Conservation (phyloP, 2,113 vertebrate genomes). For the Dicrurus megarhynchus region DNA sequence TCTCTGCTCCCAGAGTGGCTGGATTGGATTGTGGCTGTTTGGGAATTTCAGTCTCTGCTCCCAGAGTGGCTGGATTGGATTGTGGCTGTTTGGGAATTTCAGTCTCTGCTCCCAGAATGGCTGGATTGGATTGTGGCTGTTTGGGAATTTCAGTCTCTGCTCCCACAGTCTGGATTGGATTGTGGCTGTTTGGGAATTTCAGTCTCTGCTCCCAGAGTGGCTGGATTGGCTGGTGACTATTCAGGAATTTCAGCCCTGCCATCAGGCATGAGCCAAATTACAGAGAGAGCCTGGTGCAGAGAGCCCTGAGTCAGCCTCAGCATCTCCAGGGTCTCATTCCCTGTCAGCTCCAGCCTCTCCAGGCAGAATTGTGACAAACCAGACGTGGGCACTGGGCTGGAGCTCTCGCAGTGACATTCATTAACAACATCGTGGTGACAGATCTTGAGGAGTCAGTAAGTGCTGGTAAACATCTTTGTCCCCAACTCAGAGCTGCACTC, state of each 20-base stretch:
- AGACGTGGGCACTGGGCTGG: not conserved
- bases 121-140: not conserved
- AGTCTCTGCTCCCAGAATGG: not conserved
- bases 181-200: not conserved
- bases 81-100: not conserved
- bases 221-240: not conserved
- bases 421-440: not conserved
- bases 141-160: not conserved
- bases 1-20: not conserved
- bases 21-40: not conserved
- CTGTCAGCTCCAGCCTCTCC: not conserved
- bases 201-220: not conserved
- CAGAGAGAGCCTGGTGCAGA: not conserved
- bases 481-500: not conserved
- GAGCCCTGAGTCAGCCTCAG: not conserved
- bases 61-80: not conserved
- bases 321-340: not conserved
- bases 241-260: not conserved
- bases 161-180: not conserved
- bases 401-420: not conserved
- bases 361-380: not conserved
- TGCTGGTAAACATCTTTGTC: not conserved
- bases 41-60: not conserved
- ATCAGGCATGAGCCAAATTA: not conserved
- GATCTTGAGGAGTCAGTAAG: not conserved